Evolutionary conservation across 2,113 vertebrate genomes (phyloP).

Genomic region (Mixornis gularis): DNA sequence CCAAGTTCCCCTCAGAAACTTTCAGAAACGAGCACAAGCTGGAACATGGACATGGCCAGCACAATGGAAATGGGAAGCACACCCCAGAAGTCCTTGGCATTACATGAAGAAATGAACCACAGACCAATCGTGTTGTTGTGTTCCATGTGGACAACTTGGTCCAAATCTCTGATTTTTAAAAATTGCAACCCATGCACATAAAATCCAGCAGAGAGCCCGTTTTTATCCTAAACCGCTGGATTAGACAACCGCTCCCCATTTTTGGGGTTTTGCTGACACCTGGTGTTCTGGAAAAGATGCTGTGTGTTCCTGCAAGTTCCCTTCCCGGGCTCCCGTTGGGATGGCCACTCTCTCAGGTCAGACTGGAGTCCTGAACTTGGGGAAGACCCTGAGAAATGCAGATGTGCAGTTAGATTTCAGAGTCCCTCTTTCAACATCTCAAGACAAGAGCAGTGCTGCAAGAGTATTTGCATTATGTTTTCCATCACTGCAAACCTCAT

Average conservation of each 20-base stretch:
- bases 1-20: not conserved
- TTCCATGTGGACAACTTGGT: not conserved
- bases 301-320: not conserved
- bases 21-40: not conserved
- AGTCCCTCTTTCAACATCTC: not conserved
- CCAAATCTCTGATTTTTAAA: not conserved
- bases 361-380: not conserved
- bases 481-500: rapidly evolving
- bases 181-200: not conserved
- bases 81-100: not conserved
- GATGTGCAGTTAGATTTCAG: too few relatives aligned
- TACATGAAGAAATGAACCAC: not conserved
- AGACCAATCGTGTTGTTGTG: rapidly evolving
- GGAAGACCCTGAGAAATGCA: not conserved
- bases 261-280: conserved; percentile 42
- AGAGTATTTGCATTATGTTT: rapidly evolving
- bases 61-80: not conserved
- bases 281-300: not conserved
- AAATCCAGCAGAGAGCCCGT: not conserved
- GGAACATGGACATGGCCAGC: rapidly evolving
- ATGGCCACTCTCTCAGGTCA: not conserved
- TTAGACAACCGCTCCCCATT: not conserved
- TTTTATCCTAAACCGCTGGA: rapidly evolving
- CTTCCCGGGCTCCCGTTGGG: not conserved
- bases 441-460: not conserved